These are phyloP conservation scores for Drosophila suboccidentalis DNA, from an alignment of 2,888 invertebrate species.

Conservation along the genomic window DNA sequence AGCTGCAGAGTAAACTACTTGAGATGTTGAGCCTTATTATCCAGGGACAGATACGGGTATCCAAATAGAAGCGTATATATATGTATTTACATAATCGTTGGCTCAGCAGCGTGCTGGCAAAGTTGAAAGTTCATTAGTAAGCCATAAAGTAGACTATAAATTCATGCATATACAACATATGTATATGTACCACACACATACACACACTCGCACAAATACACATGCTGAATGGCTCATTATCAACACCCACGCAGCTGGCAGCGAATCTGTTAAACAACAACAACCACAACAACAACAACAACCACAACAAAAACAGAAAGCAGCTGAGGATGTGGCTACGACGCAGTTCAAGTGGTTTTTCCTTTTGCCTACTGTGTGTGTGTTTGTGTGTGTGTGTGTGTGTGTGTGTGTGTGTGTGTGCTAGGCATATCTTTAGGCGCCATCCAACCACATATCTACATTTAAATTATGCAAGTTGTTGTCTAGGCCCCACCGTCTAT, in stretches of 20 bases:
- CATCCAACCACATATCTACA: constrained; percentile 80
- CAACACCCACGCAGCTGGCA: constrained; percentile 67
- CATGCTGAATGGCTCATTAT: constrained; percentile 71
- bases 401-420: constrained; percentile 28
- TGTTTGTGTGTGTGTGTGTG: constrained; percentile 16
- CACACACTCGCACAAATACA: constrained; percentile 36
- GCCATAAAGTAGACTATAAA: constrained; percentile 80
- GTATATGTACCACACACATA: constrained; percentile 40
- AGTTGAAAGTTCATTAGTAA: constrained; percentile 81
- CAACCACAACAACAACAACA: constrained; percentile 47
- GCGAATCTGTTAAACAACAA: constrained; percentile 43
- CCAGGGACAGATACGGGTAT: constrained; percentile 17
- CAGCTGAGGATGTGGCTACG: constrained; percentile 44
- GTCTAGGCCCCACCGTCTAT: constrained; percentile 57
- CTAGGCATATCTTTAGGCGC: constrained; percentile 74
- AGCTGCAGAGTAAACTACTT: constrained; percentile 29
- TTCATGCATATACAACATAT: constrained; percentile 58
- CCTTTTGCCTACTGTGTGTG: constrained; percentile 47
- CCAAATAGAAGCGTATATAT: constrained; percentile 24
- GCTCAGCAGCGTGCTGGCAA: constrained; percentile 36
- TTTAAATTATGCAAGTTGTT: constrained; percentile 81
- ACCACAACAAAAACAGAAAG: constrained; percentile 19
- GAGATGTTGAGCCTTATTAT: constrained; percentile 26
- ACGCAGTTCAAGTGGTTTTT: constrained; percentile 74
- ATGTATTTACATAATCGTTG: constrained; percentile 40